Conservation (phyloP, 2,797 vertebrate genomes). For the Enteromius paludinosus region DNA sequence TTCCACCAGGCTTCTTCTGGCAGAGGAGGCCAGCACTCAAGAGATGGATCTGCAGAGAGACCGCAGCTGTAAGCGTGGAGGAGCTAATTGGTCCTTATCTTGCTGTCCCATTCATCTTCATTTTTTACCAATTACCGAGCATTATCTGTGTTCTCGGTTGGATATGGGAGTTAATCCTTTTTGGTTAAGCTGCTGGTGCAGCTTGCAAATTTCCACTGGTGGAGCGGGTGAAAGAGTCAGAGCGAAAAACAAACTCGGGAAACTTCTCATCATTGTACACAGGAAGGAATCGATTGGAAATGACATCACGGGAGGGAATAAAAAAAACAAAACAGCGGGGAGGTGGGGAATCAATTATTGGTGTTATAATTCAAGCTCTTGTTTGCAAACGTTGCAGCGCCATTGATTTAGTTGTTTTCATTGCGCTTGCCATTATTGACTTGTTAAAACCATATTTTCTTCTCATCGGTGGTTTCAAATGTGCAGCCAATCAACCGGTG, state of each 20-base stretch:
- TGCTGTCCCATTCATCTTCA: conserved; percentile 99
- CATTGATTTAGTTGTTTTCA: conserved; percentile 80
- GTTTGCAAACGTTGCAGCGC: conserved; percentile 80
- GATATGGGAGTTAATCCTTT: conserved; percentile 99
- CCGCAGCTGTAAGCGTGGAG: conserved; percentile 99
- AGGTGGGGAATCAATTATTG: conserved; percentile 79
- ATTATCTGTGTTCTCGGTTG: conserved; percentile 99
- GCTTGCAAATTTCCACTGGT: conserved; percentile 97
- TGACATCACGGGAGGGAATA: conserved; percentile 70
- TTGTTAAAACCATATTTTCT: conserved; percentile 84
- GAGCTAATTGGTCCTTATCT: conserved; percentile 99
- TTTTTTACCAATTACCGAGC: conserved; percentile 99
- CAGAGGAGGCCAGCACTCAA: conserved; percentile 92
- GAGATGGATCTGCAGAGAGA: conserved; percentile 98
- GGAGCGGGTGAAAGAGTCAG: conserved; percentile 85
- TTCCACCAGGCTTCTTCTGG: conserved; percentile 85
- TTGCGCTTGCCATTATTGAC: conserved; percentile 81
- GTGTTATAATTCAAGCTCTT: conserved; percentile 82
- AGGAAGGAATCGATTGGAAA: conserved; percentile 74
- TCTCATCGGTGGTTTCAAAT: conserved; percentile 76
- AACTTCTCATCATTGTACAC: conserved; percentile 79
- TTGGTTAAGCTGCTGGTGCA: conserved; percentile 99
- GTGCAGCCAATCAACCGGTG: conserved; percentile 70
- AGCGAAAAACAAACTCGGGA: conserved; percentile 85
- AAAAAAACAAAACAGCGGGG: conserved; percentile 48